Conservation (phyloP, 2,113 vertebrate genomes). For the Thamnophis sirtalis region DNA sequence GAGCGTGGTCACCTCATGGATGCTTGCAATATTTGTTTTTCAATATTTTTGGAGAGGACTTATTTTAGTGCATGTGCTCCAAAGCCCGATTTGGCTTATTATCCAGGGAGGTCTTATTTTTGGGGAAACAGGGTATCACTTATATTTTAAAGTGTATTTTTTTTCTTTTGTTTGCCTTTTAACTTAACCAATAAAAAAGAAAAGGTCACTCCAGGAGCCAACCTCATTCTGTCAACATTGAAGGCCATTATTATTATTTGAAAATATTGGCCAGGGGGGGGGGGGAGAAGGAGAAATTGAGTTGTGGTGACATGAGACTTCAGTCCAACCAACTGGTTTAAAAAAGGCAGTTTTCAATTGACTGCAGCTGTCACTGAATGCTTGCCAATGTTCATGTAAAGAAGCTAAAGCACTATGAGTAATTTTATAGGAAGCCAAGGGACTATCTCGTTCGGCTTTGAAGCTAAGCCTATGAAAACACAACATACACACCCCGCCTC, state of each 20-base stretch:
- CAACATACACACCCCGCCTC: no score
- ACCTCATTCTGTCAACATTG: slow-evolving; percentile 22
- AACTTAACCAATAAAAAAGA: not conserved
- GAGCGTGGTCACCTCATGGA: no score
- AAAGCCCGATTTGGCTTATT: no score
- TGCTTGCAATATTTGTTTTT: no score
- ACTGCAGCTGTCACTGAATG: not conserved
- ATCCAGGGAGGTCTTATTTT: no score
- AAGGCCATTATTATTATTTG: slow-evolving; percentile 20
- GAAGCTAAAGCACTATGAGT: not conserved
- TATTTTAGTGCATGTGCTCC: no score
- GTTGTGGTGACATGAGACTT: not conserved
- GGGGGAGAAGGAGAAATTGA: not conserved
- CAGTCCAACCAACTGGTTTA: not conserved
- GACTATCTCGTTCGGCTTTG: not conserved
- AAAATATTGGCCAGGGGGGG: not conserved
- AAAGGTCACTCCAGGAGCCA: not conserved
- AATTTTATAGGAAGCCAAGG: not conserved
- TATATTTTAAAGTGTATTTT: not conserved
- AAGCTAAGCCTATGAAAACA: not conserved
- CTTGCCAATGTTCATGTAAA: not conserved
- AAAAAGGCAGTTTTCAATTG: slow-evolving; percentile 4
- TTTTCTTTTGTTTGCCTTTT: not conserved
- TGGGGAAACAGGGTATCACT: not conserved
- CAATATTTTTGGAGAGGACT: no score